phyloP scores from a whole-genome alignment of 1,140 invertebrate species.

The Grapholita molesta region DNA sequence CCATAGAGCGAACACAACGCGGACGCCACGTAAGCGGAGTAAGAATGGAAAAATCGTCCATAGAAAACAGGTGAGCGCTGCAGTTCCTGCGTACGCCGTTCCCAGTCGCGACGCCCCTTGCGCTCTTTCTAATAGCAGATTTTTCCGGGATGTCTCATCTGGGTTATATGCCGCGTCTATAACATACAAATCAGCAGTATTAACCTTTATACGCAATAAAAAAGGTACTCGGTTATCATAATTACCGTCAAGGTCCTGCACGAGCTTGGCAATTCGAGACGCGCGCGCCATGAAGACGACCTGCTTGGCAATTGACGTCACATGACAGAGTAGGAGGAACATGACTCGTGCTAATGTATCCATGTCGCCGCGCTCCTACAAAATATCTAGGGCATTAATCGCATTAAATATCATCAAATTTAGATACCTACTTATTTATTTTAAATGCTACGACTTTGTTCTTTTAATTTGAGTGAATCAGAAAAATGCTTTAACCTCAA shows the following conservation, averaged over 20 bases:
- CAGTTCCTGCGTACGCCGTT: constrained; percentile 47
- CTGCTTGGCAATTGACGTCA: constrained; percentile 62
- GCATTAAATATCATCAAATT: neutral
- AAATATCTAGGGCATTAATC: neutral
- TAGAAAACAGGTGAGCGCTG: constrained; percentile 53
- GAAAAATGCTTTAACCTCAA: too few relatives aligned
- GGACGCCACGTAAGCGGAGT: constrained; percentile 25
- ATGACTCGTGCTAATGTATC: constrained; percentile 55
- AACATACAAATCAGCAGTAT: neutral
- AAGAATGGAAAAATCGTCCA: constrained; percentile 53
- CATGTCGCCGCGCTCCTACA: constrained; percentile 49
- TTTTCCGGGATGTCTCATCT: neutral
- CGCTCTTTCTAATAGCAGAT: constrained; percentile 23
- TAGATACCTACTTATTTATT: neutral
- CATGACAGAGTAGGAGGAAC: constrained; percentile 65
- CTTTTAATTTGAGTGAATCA: too few relatives aligned
- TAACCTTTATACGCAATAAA: neutral
- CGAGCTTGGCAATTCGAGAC: constrained; percentile 39
- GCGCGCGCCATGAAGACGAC: constrained; percentile 49
- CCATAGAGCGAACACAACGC: constrained; percentile 55
- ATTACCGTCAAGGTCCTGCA: constrained; percentile 44
- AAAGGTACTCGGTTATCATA: neutral
- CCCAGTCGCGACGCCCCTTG: constrained; percentile 38
- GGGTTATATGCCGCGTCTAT: constrained; percentile 35
- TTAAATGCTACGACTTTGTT: too few relatives aligned